phyloP scores from a whole-genome alignment of 1,140 invertebrate species.

The Meloidogyne hapla region DNA sequence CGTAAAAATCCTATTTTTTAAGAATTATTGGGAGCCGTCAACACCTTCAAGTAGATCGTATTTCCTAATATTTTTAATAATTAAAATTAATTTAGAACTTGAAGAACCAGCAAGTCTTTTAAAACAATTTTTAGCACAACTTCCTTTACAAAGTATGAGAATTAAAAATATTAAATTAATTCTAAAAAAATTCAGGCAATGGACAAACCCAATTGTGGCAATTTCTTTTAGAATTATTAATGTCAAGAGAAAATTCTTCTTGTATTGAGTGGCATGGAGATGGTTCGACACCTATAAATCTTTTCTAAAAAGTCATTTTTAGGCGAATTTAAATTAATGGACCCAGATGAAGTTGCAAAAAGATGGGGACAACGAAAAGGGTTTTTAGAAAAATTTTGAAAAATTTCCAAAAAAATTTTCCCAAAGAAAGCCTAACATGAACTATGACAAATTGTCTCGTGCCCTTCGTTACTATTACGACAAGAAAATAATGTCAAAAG shows the following conservation, averaged over 20 bases:
- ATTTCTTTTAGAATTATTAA: constrained; percentile 90
- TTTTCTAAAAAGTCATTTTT: no score
- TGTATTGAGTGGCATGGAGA: constrained; percentile 93
- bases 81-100: no score
- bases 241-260: constrained; percentile 81
- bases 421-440: constrained; percentile 93
- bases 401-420: constrained; percentile 65
- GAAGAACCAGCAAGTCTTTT: not conserved
- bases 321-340: constrained; percentile 71
- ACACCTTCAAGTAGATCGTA: no score
- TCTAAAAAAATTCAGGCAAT: constrained; percentile 26
- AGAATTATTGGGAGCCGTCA: no score
- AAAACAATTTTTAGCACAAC: constrained; percentile 18
- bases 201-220: constrained; percentile 99
- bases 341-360: constrained; percentile 90
- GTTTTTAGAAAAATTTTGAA: constrained; percentile 57
- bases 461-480: constrained; percentile 93
- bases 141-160: constrained; percentile 24
- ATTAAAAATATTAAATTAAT: not conserved
- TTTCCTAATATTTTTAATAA: no score
- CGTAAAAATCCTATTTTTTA: no score
- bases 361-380: constrained; percentile 81
- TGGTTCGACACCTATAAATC: constrained; percentile 32
- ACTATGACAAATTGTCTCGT: constrained; percentile 96
- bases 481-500: constrained; percentile 97